Percentiles rank a stretch among this genome's conserved stretches.
phyloP scores from a whole-genome alignment of 1,140 invertebrate genomes.

The Spodoptera frugiperda region DNA sequence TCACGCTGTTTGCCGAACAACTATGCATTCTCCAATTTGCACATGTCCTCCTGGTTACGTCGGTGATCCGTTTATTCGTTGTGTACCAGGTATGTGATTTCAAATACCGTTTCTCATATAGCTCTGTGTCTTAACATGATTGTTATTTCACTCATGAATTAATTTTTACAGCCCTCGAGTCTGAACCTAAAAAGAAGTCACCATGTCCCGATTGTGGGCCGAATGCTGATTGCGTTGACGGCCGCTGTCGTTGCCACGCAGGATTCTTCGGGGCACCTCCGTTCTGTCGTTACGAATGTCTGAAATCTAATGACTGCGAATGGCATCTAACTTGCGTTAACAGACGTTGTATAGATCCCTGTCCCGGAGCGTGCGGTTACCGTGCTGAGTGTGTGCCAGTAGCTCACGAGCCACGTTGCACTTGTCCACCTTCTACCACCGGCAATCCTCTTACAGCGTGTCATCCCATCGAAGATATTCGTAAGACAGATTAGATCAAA shows the following conservation, averaged over 20 bases:
- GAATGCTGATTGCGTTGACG: conserved; percentile 88
- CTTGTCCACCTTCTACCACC: conserved; percentile 87
- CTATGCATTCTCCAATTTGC: conserved; percentile 91
- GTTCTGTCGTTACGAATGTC: conserved; percentile 89
- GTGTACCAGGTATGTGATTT: conserved; percentile 87
- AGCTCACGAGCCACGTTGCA: conserved; percentile 92
- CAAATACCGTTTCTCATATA: background rate
- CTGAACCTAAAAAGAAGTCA: conserved; percentile 88
- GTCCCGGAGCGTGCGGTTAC: conserved; percentile 90
- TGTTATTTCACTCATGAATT: conserved; percentile 9
- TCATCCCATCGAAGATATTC: conserved; percentile 74
- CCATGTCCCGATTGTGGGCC: conserved; percentile 88
- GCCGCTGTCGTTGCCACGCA: conserved; percentile 87
- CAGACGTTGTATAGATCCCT: conserved; percentile 91
- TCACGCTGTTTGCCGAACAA: conserved; percentile 89
- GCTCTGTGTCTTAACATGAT: background rate
- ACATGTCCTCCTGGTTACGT: conserved; percentile 88
- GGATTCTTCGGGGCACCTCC: conserved; percentile 90
- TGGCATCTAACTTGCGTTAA: conserved; percentile 90
- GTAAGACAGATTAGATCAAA: conserved; percentile 78
- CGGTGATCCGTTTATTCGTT: conserved; percentile 90
- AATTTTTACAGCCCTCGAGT: conserved; percentile 82
- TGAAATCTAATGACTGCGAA: conserved; percentile 89
- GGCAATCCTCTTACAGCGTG: conserved; percentile 89
- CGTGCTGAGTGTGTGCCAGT: conserved; percentile 89